Evolutionary conservation across 92 coral and sea anemone species (phyloP).

Genomic region (Virgularia gustaviana): DNA sequence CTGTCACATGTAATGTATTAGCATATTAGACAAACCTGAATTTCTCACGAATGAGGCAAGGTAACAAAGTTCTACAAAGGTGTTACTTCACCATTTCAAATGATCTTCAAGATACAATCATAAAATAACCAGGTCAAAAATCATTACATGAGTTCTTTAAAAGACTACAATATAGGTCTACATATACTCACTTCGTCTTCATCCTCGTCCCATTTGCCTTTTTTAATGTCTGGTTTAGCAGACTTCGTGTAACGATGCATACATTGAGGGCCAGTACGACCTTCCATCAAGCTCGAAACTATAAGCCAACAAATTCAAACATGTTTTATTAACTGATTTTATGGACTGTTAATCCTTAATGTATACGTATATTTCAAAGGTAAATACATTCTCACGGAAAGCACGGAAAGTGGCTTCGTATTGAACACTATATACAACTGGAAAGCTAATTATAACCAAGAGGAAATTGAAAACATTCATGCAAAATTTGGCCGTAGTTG

Average conservation of each 20-base stretch:
- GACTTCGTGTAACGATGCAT: slow-evolving; percentile 89
- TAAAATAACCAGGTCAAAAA: too few species aligned
- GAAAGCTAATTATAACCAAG: neutral
- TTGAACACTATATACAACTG: neutral
- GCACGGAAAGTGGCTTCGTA: too few species aligned
- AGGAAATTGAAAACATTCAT: neutral
- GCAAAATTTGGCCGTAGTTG: neutral
- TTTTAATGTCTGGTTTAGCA: slow-evolving; percentile 60
- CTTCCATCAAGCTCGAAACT: slow-evolving; percentile 92
- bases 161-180: neutral
- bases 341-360: neutral
- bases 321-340: neutral
- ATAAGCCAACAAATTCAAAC: neutral
- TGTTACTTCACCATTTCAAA: too few species aligned
- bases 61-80: too few species aligned
- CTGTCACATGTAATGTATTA: too few species aligned
- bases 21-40: too few species aligned
- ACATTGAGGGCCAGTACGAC: slow-evolving; percentile 90
- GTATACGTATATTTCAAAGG: neutral
- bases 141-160: too few species aligned
- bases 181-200: slow-evolving; percentile 66
- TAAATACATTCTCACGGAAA: too few species aligned
- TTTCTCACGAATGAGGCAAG: too few species aligned
- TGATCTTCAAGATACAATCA: too few species aligned
- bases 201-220: slow-evolving; percentile 72